phyloP scores from a whole-genome alignment of 2,797 vertebrate genomes.

The Macropodus opercularis region DNA sequence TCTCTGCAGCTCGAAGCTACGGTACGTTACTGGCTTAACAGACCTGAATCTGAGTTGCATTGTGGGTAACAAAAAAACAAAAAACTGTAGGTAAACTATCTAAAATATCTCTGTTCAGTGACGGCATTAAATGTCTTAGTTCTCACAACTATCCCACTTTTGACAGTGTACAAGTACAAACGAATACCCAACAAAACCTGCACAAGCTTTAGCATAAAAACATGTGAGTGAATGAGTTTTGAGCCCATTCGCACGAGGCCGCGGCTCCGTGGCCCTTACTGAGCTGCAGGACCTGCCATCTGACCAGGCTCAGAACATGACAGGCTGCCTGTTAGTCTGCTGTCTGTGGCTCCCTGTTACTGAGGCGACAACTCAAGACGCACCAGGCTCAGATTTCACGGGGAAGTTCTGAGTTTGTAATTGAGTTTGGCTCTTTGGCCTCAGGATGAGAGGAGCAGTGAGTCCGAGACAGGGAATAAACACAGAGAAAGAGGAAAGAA shows the following conservation, averaged over 20 bases:
- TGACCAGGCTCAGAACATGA: conserved; percentile 32
- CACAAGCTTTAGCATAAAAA: neutral
- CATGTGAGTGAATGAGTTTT: too few relatives aligned
- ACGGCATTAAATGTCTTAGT: neutral
- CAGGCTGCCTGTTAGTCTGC: conserved; percentile 53
- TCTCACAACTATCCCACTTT: neutral
- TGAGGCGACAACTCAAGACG: conserved; percentile 44
- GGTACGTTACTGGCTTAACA: too few relatives aligned
- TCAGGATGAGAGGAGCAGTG: conserved; percentile 10
- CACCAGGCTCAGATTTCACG: conserved; percentile 39
- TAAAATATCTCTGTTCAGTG: neutral
- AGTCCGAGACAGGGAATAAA: conserved; percentile 22
- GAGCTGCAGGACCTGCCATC: conserved; percentile 38
- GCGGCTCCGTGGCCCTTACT: too few relatives aligned
- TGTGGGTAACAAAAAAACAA: too few relatives aligned
- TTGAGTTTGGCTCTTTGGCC: conserved; percentile 51
- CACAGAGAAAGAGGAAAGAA: conserved; percentile 6
- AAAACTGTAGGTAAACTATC: neutral
- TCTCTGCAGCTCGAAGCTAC: too few relatives aligned
- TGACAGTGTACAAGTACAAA: neutral
- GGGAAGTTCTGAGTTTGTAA: conserved; percentile 48
- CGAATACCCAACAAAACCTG: neutral
- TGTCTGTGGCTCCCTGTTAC: too few relatives aligned
- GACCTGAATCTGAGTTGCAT: too few relatives aligned
- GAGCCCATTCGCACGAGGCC: too few relatives aligned